Evolutionary conservation across 1,140 invertebrate species (phyloP).

Genomic region (Diorhabda elongata): DNA sequence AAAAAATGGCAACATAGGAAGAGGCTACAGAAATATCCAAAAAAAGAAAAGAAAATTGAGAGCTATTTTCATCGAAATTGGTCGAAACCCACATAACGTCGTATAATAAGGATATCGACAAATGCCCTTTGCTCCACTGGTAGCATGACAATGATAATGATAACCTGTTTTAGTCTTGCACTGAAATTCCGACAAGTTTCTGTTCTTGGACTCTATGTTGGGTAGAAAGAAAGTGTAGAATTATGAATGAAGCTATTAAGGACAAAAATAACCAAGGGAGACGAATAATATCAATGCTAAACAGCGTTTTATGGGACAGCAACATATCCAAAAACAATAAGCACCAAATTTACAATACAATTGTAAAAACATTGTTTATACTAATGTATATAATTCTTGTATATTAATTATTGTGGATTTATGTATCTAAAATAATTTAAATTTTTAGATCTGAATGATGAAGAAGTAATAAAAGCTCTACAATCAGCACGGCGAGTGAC

Average conservation of each 20-base stretch:
- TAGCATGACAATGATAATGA: too few relatives aligned
- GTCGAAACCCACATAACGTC: too few relatives aligned
- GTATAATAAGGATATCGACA: too few relatives aligned
- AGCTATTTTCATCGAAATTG: too few relatives aligned
- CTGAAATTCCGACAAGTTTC: too few relatives aligned
- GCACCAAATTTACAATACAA: not conserved
- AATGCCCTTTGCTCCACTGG: too few relatives aligned
- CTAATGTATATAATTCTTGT: not conserved
- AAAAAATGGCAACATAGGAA: too few relatives aligned
- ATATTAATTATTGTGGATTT: not conserved
- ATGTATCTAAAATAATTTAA: not conserved
- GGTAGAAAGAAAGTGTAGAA: not conserved
- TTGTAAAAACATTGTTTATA: not conserved
- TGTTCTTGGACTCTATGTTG: not conserved
- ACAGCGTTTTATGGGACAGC: not conserved
- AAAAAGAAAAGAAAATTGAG: too few relatives aligned
- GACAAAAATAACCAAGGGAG: too few relatives aligned
- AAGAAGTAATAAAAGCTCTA: constrained; percentile 44
- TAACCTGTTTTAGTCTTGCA: too few relatives aligned
- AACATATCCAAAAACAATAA: not conserved
- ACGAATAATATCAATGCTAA: not conserved
- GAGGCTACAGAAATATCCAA: too few relatives aligned
- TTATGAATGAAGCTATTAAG: not conserved
- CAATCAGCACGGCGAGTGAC: constrained; percentile 38
- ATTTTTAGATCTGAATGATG: constrained; percentile 41